A percentile compares a stretch with the other conserved stretches of the same genome.
Conservation (phyloP, 2,113 vertebrate species). For the rabbit (Oryctolagus cuniculus) region mOryCun1.1 NC_091453.1:9332001-9332500, state of each 20-base stretch:
- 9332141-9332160: constrained; percentile 69
- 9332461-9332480: neutral
- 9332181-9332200: constrained; percentile 74
- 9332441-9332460: neutral
- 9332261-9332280: constrained; percentile 65
- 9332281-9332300: constrained; percentile 56
- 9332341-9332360: constrained; percentile 19
- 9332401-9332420: neutral
- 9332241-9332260: constrained; percentile 69
- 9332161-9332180: constrained; percentile 68
- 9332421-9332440: neutral
- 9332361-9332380: constrained; percentile 30
- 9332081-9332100: constrained; percentile 49
- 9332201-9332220: constrained; percentile 65
- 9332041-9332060: constrained; percentile 60
- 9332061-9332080: constrained; percentile 71
- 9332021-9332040: constrained; percentile 56
- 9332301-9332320: constrained; percentile 61
- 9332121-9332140: constrained; percentile 59
- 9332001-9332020: constrained; percentile 5
- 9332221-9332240: constrained; percentile 71
- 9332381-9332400: neutral
- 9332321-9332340: constrained; percentile 63
- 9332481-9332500: constrained; percentile 41
- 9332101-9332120: constrained; percentile 69